These are phyloP conservation scores for Tenodera sinensis DNA, from an alignment of 2,888 invertebrate species.

Conservation along the genomic window DNA sequence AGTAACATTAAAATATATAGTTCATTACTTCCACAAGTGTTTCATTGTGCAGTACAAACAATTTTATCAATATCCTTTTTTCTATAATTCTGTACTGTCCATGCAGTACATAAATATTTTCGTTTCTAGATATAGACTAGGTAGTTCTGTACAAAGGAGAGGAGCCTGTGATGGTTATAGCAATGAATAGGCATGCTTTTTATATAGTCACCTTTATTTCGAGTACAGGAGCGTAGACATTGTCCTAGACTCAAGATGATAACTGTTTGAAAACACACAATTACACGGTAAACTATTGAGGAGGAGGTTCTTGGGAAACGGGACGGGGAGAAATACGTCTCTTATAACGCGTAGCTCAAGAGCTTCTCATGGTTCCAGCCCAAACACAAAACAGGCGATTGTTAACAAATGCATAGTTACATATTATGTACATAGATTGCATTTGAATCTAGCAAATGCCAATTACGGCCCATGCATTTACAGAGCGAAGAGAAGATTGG, in stretches of 20 bases:
- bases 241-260: neutral
- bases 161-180: neutral
- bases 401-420: neutral
- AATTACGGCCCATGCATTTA: neutral
- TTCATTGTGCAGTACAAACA: no score
- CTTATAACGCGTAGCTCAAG: neutral
- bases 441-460: neutral
- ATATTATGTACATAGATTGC: neutral
- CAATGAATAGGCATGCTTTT: neutral
- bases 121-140: no score
- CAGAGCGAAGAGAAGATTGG: neutral
- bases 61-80: no score
- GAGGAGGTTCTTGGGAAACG: neutral
- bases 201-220: constrained; percentile 10
- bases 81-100: no score
- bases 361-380: neutral
- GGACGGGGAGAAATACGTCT: neutral
- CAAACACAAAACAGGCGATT: neutral
- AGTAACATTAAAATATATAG: no score
- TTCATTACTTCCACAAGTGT: no score
- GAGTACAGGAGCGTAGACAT: constrained; percentile 13
- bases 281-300: constrained; percentile 3
- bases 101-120: no score
- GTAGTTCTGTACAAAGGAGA: neutral
- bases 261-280: constrained; percentile 13